Evolutionary conservation across 2,113 vertebrate genomes (phyloP).

Genomic region (Triplophysa dalaica): DNA sequence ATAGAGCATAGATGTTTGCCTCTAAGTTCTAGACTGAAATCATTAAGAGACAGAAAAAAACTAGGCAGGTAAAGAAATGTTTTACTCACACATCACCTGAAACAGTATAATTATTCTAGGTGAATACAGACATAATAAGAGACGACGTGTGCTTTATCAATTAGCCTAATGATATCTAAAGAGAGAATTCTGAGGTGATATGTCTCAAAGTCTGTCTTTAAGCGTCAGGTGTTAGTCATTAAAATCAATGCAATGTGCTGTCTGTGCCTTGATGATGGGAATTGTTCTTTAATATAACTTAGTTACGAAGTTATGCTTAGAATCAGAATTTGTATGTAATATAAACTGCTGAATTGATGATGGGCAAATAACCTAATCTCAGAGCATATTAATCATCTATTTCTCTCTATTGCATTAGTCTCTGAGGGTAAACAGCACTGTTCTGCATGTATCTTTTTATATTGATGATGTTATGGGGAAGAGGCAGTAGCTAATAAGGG

Average conservation of each 20-base stretch:
- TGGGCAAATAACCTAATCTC: not conserved
- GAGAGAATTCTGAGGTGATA: not conserved
- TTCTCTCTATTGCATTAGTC: not conserved
- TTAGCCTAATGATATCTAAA: constrained; percentile 26
- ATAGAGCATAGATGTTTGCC: constrained; percentile 55
- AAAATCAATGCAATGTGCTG: not conserved
- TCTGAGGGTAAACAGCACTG: not conserved
- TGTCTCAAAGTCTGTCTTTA: constrained; percentile 31
- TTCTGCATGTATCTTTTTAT: not conserved
- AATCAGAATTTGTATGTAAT: not conserved
- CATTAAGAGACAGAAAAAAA: not conserved
- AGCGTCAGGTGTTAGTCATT: constrained; percentile 25
- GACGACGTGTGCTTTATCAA: constrained; percentile 11
- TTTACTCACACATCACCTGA: not conserved
- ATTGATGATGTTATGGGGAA: not conserved
- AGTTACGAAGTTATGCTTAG: not conserved
- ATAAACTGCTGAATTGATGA: not conserved
- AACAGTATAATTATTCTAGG: not conserved
- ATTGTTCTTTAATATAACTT: not conserved
- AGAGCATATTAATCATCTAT: not conserved
- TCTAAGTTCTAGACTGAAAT: constrained; percentile 53
- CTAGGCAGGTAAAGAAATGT: not conserved
- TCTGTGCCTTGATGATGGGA: not conserved
- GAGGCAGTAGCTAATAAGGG: not conserved
- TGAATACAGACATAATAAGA: not conserved